Conservation (phyloP, 2,888 invertebrate genomes). For the Enchytraeus crypticus region DNA sequence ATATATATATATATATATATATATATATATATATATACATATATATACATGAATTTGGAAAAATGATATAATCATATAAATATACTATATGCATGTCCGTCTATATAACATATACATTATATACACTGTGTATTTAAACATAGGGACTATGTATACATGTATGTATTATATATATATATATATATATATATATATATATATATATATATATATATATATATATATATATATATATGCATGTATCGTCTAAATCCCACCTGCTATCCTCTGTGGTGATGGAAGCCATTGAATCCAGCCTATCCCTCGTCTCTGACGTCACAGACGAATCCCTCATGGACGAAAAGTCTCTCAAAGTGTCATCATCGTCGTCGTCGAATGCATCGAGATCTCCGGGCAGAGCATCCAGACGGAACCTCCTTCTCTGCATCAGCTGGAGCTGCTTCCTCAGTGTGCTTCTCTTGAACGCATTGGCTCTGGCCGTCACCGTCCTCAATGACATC, state of each 20-base stretch:
- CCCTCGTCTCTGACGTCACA: not conserved
- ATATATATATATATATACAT: not conserved
- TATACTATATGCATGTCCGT: no score
- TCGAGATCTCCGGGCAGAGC: no score
- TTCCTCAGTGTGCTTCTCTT: not conserved
- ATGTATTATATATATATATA: not conserved
- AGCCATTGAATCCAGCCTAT: not conserved
- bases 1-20: not conserved
- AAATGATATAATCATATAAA: no score
- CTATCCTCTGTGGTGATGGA: no score
- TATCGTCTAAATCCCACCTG: not conserved
- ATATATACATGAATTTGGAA: no score
- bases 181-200: not conserved
- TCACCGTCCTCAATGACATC: constrained; percentile 19
- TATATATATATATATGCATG: not conserved
- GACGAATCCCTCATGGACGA: no score
- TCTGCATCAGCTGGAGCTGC: not conserved
- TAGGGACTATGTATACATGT: no score
- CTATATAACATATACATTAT: no score
- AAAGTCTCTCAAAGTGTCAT: not conserved
- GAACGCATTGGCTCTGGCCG: constrained; percentile 17
- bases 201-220: not conserved
- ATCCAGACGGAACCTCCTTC: no score
- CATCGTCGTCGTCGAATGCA: not conserved
- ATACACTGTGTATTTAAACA: no score